A percentile compares a stretch with the other conserved stretches of the same genome.
These are phyloP conservation scores for Anhinga rufa DNA, from an alignment of 2,113 vertebrate species.

Conservation along the genomic window DNA sequence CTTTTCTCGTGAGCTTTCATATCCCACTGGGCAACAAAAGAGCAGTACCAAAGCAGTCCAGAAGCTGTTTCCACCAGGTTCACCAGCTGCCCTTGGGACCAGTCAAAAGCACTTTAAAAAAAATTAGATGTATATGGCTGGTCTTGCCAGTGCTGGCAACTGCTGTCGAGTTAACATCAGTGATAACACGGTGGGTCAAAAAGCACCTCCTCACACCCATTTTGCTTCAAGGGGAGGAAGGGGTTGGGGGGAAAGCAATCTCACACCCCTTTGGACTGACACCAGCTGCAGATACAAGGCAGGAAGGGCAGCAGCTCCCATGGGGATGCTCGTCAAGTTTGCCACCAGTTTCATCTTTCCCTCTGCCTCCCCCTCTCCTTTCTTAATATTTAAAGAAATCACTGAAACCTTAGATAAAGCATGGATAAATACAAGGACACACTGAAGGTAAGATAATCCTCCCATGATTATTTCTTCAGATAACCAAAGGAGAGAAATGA, in stretches of 20 bases:
- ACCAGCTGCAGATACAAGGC: background rate
- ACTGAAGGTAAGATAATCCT: background rate
- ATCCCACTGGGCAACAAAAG: background rate
- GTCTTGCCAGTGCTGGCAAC: background rate
- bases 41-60: background rate
- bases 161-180: background rate
- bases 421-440: background rate
- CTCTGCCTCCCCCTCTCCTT: background rate
- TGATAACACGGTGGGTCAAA: background rate
- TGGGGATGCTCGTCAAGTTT: background rate
- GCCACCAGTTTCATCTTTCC: background rate
- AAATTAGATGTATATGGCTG: background rate
- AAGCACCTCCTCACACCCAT: fast-evolving
- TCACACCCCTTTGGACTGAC: background rate
- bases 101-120: background rate
- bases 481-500: conserved; percentile 77
- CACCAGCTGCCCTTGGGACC: background rate
- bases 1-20: background rate
- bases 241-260: background rate
- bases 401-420: background rate
- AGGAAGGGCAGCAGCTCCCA: background rate
- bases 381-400: background rate
- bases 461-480: conserved; percentile 61
- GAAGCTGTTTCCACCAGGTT: background rate
- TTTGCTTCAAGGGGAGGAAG: background rate